Evolutionary conservation across 2,113 vertebrate species (phyloP).

Genomic region (Apodemus sylvaticus): DNA sequence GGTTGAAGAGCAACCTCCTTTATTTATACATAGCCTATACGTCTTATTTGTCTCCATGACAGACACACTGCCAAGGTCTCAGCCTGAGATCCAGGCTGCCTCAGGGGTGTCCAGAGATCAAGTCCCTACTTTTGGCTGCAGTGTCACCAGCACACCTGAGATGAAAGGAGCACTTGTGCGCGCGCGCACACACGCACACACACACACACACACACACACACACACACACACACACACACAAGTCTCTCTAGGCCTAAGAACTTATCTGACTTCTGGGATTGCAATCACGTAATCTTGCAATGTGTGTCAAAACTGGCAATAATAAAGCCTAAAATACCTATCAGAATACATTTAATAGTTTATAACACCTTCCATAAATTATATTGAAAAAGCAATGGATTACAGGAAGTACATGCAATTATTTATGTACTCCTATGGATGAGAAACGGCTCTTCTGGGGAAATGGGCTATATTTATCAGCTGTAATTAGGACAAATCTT

Average conservation of each 20-base stretch:
- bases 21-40: not conserved
- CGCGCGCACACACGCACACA: not conserved
- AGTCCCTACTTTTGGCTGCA: too few relatives aligned
- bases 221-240: not conserved
- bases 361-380: not conserved
- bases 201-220: too few relatives aligned
- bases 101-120: not conserved
- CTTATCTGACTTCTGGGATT: conserved; percentile 13
- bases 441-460: conserved; percentile 6
- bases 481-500: not conserved
- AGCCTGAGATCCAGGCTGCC: not conserved
- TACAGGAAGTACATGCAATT: not conserved
- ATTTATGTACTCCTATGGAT: not conserved
- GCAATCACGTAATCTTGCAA: not conserved
- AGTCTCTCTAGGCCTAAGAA: not conserved
- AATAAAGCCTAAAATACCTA: not conserved
- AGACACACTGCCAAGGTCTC: not conserved
- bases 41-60: not conserved
- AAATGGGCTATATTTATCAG: not conserved
- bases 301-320: not conserved
- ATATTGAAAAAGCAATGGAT: not conserved
- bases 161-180: not conserved
- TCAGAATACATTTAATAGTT: not conserved
- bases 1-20: not conserved
- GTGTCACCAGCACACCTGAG: not conserved